Base-by-base conservation (phyloP, 2,113 vertebrate species). In the Leptosomus discolor region DNA sequence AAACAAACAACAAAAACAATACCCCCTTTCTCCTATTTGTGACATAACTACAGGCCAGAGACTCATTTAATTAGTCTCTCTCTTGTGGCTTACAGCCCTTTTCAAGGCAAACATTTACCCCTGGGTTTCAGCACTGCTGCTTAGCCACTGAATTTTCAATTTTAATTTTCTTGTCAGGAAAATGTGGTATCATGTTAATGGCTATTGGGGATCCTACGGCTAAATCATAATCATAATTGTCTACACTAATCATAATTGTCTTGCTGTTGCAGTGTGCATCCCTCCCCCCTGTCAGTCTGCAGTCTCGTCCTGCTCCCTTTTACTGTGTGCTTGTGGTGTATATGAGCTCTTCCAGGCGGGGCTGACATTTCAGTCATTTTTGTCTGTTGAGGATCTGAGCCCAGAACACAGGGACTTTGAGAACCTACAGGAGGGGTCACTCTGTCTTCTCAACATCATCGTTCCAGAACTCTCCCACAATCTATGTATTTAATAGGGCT, bases 151-250 rank as follows among this genome's bases (percentile, higher is more conserved):
- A 88, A 58, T 90, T 95, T 77, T 73, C 29, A 13, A 13, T 60
- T 87, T 74, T 34, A 56, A 48, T 69, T 92, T 92, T 85, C 91
- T 90, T 69, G 53, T 90, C 83, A 92, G 76, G 74, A 97, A 97
- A 92, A 88, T 75, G 48, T 12, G 57, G 77, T 56, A 75, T 69
- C 56, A 39, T 79, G 46, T 85, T 95, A 97, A 93, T 87, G 79
- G 87, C 87, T 86, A 78, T 51, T 93, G 76, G 69, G 74, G 48
- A 93, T 96, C 83, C 79, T 91, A 97, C 0, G 4, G 85, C 92
- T 95, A 95, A 93, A 94, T 95, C 94, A 92, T 88, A 90, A 94
- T 92, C 58, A 74, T 90, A 91, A 96, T 92, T 95, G 92, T 94
- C 91, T 94, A 75, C 76, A 75, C 79, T 95, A 91, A 94, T 94